A percentile compares a stretch with the other conserved stretches of the same genome.
phyloP scores from a whole-genome alignment of 2,797 vertebrate genomes.

The Emydoidea blandingii region DNA sequence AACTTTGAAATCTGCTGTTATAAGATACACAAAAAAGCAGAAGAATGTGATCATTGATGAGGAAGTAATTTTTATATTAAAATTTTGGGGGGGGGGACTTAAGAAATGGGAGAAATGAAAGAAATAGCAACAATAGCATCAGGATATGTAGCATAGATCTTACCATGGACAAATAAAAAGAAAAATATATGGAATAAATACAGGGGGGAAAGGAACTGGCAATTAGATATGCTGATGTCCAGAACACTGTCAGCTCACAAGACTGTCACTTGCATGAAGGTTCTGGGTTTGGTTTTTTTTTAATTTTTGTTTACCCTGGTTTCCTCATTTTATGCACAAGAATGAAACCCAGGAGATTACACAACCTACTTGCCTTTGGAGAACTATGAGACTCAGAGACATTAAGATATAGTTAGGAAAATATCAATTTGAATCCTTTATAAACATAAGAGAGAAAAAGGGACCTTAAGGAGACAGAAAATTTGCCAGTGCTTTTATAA shows the following conservation, averaged over 20 bases:
- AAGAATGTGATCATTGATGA: fast-evolving
- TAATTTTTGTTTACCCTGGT: too few relatives aligned
- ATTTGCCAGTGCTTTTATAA: neutral
- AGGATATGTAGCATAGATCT: neutral
- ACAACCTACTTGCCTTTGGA: neutral
- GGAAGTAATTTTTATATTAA: neutral
- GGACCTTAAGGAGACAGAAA: neutral
- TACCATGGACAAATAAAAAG: neutral
- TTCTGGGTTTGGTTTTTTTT: neutral
- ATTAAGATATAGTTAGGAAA: neutral
- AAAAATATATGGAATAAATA: neutral
- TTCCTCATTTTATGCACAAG: neutral
- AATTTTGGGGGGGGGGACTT: neutral
- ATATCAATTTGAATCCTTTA: neutral
- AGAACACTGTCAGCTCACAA: neutral
- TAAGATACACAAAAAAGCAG: neutral
- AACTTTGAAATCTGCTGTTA: neutral
- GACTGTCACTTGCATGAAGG: neutral
- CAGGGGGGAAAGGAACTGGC: neutral
- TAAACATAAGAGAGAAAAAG: neutral
- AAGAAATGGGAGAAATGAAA: neutral
- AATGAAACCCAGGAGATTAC: neutral
- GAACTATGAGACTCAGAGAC: neutral
- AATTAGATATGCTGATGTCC: neutral
- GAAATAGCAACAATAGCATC: neutral